phyloP scores from a whole-genome alignment of 1,140 invertebrate genomes.

The Trichoplusia ni region DNA sequence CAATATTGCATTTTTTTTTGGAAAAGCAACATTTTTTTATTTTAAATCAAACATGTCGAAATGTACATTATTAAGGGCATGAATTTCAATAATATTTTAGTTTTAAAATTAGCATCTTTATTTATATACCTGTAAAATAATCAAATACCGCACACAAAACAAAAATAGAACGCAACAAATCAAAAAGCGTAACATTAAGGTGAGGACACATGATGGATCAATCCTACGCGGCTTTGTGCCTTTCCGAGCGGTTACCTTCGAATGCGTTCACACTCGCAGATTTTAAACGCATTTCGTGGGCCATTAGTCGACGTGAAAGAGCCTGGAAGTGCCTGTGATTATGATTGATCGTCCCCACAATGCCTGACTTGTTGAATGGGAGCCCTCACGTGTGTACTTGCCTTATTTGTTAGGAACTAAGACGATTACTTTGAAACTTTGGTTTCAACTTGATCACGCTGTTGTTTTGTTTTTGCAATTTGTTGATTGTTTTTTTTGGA shows the following conservation, averaged over 20 bases:
- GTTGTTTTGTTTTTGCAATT: slow-evolving; percentile 10
- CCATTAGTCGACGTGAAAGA: slow-evolving; percentile 79
- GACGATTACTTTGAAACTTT: slow-evolving; percentile 29
- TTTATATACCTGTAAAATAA: no score
- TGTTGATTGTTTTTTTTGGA: background rate
- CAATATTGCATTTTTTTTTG: no score
- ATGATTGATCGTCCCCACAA: slow-evolving; percentile 75
- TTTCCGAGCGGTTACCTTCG: slow-evolving; percentile 76
- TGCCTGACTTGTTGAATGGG: slow-evolving; percentile 73
- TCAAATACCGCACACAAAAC: background rate
- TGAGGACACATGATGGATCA: slow-evolving; percentile 73
- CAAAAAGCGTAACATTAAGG: slow-evolving; percentile 21
- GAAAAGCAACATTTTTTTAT: no score
- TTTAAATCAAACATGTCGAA: no score
- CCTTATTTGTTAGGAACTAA: slow-evolving; percentile 59
- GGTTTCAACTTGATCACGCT: slow-evolving; percentile 48
- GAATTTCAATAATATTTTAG: no score
- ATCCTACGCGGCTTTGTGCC: slow-evolving; percentile 63
- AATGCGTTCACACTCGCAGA: slow-evolving; percentile 68
- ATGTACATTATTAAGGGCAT: no score
- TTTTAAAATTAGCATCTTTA: no score
- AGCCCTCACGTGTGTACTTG: slow-evolving; percentile 63
- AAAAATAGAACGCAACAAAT: slow-evolving; percentile 9
- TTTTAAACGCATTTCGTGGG: slow-evolving; percentile 79
- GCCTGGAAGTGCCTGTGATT: slow-evolving; percentile 76